A percentile compares a stretch with the other conserved stretches of the same genome.
Evolutionary conservation across 2,113 vertebrate genomes (phyloP).

Genomic region (Podilymbus podiceps): DNA sequence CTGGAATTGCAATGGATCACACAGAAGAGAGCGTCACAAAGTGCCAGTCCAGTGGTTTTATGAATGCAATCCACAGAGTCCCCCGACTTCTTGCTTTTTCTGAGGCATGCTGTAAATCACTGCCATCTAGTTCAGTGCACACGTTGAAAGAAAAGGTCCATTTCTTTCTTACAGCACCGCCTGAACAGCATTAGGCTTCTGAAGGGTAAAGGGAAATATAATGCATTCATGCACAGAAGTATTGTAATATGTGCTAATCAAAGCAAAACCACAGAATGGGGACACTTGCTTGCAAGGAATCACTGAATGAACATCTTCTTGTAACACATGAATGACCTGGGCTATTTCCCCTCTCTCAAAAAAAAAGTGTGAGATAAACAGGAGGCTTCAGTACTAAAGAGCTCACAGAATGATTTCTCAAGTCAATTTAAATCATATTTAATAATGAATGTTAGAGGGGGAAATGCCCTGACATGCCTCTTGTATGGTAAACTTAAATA

Average conservation of each 20-base stretch:
- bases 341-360: neutral
- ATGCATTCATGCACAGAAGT: neutral
- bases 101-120: neutral
- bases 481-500: neutral
- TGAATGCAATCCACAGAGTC: neutral
- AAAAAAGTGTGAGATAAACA: neutral
- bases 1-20: neutral
- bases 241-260: conserved; percentile 6
- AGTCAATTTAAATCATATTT: neutral
- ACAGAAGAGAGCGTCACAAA: neutral
- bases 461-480: neutral
- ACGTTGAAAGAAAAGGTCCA: neutral
- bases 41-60: neutral
- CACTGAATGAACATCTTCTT: neutral
- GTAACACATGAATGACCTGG: neutral
- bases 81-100: neutral
- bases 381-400: neutral
- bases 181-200: neutral
- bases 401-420: neutral
- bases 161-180: neutral
- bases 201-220: neutral
- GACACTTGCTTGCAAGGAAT: neutral
- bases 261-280: neutral
- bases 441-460: neutral
- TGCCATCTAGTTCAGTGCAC: neutral